These are phyloP conservation scores for Tridacna crocea DNA, from an alignment of 2,888 invertebrate genomes.

Conservation along the genomic window DNA sequence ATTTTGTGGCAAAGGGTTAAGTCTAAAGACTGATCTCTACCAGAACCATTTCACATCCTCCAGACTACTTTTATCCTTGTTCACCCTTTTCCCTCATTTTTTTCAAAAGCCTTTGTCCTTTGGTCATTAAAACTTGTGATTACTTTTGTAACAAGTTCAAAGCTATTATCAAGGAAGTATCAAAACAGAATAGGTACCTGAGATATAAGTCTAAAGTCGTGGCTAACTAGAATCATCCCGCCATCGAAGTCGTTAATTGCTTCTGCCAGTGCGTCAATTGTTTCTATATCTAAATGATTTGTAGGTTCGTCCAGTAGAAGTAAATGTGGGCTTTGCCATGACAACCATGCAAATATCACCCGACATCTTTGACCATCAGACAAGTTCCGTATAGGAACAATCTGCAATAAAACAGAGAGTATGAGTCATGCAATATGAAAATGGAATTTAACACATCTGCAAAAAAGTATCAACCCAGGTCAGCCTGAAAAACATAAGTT, in stretches of 20 bases:
- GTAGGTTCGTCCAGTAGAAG: constrained; percentile 88
- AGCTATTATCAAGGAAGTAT: no score
- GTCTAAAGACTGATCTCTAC: no score
- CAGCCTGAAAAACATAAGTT: background rate
- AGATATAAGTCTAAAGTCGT: constrained; percentile 99
- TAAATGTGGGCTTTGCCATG: constrained; percentile 98
- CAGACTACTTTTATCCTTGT: no score
- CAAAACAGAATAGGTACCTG: constrained; percentile 89
- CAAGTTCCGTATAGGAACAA: constrained; percentile 96
- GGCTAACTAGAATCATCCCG: constrained; percentile 99
- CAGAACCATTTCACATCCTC: no score
- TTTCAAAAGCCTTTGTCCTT: no score
- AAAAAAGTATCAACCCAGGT: background rate
- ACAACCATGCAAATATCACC: constrained; percentile 99
- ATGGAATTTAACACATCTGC: background rate
- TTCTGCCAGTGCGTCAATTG: constrained; percentile 98
- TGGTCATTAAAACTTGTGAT: no score
- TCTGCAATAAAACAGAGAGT: constrained; percentile 85
- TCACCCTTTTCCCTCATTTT: no score
- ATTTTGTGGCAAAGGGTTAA: no score
- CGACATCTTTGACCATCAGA: constrained; percentile 99
- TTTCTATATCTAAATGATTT: constrained; percentile 86
- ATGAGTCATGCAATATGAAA: background rate
- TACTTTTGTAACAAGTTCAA: no score
- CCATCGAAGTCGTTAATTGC: constrained; percentile 99